Conservation (phyloP, 2,113 vertebrate species). For the Scartelaos histophorus region DNA sequence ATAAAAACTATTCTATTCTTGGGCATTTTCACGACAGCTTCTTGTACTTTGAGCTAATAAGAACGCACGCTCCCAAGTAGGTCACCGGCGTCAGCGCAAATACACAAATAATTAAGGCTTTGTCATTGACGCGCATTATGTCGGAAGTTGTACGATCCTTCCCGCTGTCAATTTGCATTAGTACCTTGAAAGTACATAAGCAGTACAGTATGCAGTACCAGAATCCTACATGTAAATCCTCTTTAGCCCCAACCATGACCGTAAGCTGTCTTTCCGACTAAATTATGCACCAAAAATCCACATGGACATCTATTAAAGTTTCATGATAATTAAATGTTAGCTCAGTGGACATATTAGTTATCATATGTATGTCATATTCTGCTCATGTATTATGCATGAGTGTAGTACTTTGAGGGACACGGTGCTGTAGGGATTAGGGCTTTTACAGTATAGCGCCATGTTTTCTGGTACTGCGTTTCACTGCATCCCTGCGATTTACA, state of each 20-base stretch:
- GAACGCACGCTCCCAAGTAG: slow-evolving; percentile 32
- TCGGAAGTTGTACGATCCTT: slow-evolving; percentile 7
- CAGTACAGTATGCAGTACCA: background rate
- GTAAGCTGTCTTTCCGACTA: background rate
- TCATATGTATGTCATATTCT: slow-evolving; percentile 11
- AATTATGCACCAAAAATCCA: slow-evolving; percentile 12
- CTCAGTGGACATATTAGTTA: slow-evolving; percentile 10
- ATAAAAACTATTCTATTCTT: background rate
- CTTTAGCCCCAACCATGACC: background rate
- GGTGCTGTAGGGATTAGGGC: background rate
- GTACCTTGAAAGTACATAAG: slow-evolving; percentile 1
- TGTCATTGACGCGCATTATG: slow-evolving; percentile 5
- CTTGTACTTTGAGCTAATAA: slow-evolving; percentile 25
- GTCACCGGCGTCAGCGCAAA: slow-evolving; percentile 33
- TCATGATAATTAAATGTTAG: slow-evolving; percentile 14
- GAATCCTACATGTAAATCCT: background rate
- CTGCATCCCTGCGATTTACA: background rate
- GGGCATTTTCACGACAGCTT: background rate
- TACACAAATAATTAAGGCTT: slow-evolving; percentile 37
- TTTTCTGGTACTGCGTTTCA: background rate
- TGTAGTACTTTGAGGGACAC: slow-evolving; percentile 6
- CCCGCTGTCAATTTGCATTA: slow-evolving; percentile 11
- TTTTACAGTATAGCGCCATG: background rate
- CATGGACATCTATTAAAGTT: slow-evolving; percentile 6
- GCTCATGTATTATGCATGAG: slow-evolving; percentile 8